These are phyloP conservation scores for Andrena fulva DNA, from an alignment of 2,888 invertebrate genomes.

Conservation along the genomic window DNA sequence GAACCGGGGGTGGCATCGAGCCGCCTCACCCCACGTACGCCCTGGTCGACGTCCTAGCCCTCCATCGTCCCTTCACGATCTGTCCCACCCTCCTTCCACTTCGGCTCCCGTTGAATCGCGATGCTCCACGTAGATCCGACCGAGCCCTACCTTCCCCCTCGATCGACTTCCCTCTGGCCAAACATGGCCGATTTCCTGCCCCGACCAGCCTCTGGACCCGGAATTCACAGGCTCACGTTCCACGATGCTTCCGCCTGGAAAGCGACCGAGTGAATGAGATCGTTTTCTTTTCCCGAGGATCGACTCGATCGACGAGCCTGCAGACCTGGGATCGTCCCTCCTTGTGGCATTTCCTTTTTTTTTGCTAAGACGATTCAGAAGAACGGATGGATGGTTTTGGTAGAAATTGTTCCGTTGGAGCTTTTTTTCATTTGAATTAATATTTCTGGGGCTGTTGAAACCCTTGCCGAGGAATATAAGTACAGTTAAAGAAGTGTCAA, in stretches of 20 bases:
- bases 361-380: not conserved
- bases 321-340: not conserved
- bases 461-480: no score
- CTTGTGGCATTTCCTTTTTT: not conserved
- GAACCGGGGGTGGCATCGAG: conserved; percentile 57
- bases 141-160: conserved; percentile 35
- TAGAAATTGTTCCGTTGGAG: no score
- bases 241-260: conserved; percentile 12
- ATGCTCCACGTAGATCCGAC: conserved; percentile 24
- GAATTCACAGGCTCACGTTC: not conserved
- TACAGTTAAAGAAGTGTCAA: no score
- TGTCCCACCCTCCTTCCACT: conserved; percentile 19
- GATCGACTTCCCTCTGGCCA: conserved; percentile 43
- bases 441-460: no score
- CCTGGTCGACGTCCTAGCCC: conserved; percentile 20
- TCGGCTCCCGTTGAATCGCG: conserved; percentile 49
- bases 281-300: not conserved
- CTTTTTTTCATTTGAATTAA: no score
- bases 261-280: conserved; percentile 12
- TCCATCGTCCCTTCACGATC: not conserved
- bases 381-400: no score
- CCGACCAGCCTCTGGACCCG: conserved; percentile 20
- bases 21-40: conserved; percentile 39
- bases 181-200: conserved; percentile 62
- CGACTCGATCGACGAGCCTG: not conserved